Evolutionary conservation across 2,888 invertebrate species (phyloP), one percentile per base, ranked within the genome.

Genomic region (Scelioninae gen. 1): DNA sequence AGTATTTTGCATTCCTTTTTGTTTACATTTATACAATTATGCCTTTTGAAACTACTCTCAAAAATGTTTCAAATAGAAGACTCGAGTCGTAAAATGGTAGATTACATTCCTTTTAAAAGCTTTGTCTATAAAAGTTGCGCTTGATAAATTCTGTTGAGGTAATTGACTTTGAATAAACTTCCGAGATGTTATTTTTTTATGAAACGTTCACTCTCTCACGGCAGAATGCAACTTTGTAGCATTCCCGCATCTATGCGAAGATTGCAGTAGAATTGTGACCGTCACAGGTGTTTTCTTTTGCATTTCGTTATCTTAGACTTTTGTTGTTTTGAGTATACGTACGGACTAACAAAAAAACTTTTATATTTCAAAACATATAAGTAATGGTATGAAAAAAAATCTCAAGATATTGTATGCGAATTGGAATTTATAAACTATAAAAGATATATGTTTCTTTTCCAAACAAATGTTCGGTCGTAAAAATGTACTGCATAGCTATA

Each of bases 141-240:
- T 43, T 49, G 29, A 65, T 66, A 58, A 58, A 66, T 66, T 43
- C 45, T 29, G 16, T 16, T 15, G 43, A 76, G 58, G 66, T 66
- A 66, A 66, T 58, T 76, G 60, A 76, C 75, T 66, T 53, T 76
- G 66, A 66, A 66, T 66, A 66, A 76, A 60, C 76, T 60, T 66
- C 29, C 16, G 60, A 66, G 49, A 43, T 13, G 58, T 76, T 76
- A 71, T 71, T 71, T 58, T 68, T 69, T 71, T 49, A 38, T 34
- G 47, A 58, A 71, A 58, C 58, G 40, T 23, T 71, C 23, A 23
- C 43, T 62, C 60, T 69, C 58, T 43, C 62, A 1, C 15, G 15
- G 45, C 40, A 71, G 49, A 71, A 71, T 71, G 71, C 51, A 71
- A 71, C 69, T 71, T 71, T 58, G 58, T 71, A 71, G 45, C 69